Percentiles rank a stretch among this genome's conserved stretches.
Conservation (phyloP, 2,113 vertebrate species). For the Tricholaema leucomelas region DNA sequence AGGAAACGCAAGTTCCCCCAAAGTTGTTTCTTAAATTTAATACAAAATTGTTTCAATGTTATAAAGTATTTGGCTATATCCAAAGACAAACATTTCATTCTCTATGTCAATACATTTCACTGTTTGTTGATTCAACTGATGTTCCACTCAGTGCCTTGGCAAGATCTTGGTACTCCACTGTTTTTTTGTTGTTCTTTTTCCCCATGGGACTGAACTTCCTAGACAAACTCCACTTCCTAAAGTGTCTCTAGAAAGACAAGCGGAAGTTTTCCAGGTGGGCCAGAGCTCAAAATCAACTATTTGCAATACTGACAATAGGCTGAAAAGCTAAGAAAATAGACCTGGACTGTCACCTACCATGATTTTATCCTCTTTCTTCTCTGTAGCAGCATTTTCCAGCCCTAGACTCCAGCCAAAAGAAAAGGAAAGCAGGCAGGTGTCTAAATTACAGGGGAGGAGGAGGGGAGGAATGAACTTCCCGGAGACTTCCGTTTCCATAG, state of each 20-base stretch:
- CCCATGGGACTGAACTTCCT: background rate
- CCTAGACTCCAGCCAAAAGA: background rate
- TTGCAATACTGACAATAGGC: background rate
- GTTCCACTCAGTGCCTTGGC: background rate
- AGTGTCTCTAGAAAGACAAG: background rate
- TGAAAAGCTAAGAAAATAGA: background rate
- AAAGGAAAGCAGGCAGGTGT: background rate
- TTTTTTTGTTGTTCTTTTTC: background rate
- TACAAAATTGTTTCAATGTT: background rate
- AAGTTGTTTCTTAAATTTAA: background rate
- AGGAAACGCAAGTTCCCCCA: background rate
- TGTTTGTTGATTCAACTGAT: background rate
- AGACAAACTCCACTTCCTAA: background rate
- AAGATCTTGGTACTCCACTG: background rate
- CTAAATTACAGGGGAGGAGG: background rate
- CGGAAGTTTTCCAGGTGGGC: background rate
- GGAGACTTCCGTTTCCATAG: conserved; percentile 8
- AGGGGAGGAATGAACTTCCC: background rate
- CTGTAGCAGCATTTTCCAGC: background rate
- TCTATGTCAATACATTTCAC: background rate
- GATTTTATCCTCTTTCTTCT: background rate
- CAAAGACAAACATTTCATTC: background rate
- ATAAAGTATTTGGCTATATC: background rate
- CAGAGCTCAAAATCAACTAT: background rate
- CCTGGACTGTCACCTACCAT: background rate